Evolutionary conservation across 2,888 invertebrate genomes (phyloP).

Genomic region (Ischnura elegans): DNA sequence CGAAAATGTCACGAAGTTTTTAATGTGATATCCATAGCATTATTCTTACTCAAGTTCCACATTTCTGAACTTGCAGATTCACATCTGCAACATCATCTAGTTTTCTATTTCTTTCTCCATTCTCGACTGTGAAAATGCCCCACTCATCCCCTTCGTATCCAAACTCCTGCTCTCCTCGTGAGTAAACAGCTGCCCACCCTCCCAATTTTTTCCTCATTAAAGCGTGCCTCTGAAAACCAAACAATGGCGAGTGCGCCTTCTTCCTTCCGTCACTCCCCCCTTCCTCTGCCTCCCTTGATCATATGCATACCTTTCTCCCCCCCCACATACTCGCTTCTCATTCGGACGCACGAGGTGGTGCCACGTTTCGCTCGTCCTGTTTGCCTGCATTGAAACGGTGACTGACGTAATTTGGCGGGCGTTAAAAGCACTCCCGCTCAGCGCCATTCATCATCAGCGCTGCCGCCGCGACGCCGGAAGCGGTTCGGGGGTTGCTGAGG

Average conservation of each 20-base stretch:
- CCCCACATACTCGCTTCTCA: not conserved
- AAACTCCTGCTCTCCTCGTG: too few species aligned
- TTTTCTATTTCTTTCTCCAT: not conserved
- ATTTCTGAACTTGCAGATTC: not conserved
- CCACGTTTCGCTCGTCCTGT: slow-evolving; percentile 36
- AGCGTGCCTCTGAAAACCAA: not conserved
- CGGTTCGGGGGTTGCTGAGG: not conserved
- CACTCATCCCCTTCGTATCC: not conserved
- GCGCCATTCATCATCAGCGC: slow-evolving; percentile 50
- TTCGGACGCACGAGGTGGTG: not conserved
- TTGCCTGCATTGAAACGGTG: slow-evolving; percentile 53
- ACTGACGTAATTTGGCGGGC: slow-evolving; percentile 59
- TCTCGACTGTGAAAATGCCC: not conserved
- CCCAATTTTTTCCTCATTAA: not conserved
- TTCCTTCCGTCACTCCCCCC: not conserved
- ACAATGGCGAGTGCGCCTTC: not conserved
- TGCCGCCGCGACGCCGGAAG: not conserved
- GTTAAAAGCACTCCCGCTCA: slow-evolving; percentile 53
- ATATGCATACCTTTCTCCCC: too few species aligned
- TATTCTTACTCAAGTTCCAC: too few species aligned
- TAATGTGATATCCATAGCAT: too few species aligned
- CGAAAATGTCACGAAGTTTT: too few species aligned
- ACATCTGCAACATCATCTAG: not conserved
- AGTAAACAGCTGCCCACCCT: not conserved
- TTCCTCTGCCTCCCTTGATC: not conserved